Evolutionary conservation across 1,140 invertebrate species (phyloP), one percentile per base, ranked within the genome.

Genomic region (Bicyclus anynana): DNA sequence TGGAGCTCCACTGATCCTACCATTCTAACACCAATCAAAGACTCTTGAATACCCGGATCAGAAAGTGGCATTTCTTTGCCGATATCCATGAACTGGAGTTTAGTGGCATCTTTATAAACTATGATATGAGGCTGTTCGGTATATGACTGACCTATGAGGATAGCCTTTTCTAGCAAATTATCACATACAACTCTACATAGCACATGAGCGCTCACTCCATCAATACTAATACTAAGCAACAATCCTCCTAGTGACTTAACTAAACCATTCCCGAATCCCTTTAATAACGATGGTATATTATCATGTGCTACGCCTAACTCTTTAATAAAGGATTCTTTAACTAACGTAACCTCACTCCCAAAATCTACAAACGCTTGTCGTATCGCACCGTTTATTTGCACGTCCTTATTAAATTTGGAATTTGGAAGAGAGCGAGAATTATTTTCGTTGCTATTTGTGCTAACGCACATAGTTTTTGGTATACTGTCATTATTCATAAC

Each of bases 71-170:
- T 23, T 7, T 23, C 23, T 7, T 7, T 23, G 23, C 23, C 7
- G 2, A 23, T 23, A 23, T 23, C 23, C 23, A 7, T 4, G 7
- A 23, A 23, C 23, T 23, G 23, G 23, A 64, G 23, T 13, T 49
- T 51, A 18, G 9, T 26, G 2, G 26, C 21, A 46, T 20, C 27
- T 40, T 65, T 69, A 37, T 40, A 57, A 0, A 62, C 49, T 14
- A 17, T 9, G 12, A 69, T 26, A 47, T 69, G 56, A 5, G 55
- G 50, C 33, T 59, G 59, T 33, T 69, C 66, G 0, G 66, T 59
- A 53, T 54, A 65, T 1, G 59, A 33, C 9, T 69, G 62, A 23
- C 62, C 62, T 29, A 65, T 56, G 12, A 64, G 48, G 9, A 68
- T 17, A 2, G 65, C 35, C 9, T 42, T 18, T 9, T 66, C 58